Percentiles rank a stretch among this genome's conserved stretches.
phyloP scores from a whole-genome alignment of 2,797 vertebrate genomes.

The Micropoecilia bifurca region DNA sequence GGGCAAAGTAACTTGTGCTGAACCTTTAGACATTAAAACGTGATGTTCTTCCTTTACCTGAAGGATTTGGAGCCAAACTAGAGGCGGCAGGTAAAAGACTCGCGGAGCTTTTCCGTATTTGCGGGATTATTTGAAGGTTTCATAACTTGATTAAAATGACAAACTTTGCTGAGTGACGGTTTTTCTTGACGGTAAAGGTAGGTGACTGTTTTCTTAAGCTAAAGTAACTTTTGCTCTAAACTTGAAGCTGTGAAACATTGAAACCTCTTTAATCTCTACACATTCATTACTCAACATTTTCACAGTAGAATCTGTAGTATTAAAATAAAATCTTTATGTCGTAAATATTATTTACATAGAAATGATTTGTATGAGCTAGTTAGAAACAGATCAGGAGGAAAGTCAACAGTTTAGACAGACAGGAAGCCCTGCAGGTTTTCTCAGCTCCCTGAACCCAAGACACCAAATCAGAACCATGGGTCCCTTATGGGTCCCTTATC shows the following conservation, averaged over 20 bases:
- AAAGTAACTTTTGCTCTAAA: slow-evolving; percentile 2
- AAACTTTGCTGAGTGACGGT: slow-evolving; percentile 19
- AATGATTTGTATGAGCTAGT: not conserved
- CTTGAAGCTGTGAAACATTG: not conserved
- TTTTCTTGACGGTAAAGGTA: slow-evolving; percentile 56
- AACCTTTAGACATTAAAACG: not conserved
- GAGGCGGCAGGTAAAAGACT: not conserved
- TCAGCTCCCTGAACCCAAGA: not conserved
- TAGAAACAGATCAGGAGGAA: not conserved
- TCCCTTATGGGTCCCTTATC: too few relatives aligned
- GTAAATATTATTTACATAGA: not conserved
- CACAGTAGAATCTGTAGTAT: not conserved
- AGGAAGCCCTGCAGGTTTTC: not conserved
- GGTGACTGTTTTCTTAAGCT: slow-evolving; percentile 56
- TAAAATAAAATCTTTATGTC: not conserved
- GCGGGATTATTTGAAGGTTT: slow-evolving; percentile 8
- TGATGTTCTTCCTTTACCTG: not conserved
- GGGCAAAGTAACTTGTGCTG: not conserved
- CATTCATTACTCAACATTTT: not conserved
- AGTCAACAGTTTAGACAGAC: not conserved
- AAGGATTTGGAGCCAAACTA: not conserved
- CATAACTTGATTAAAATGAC: slow-evolving; percentile 18
- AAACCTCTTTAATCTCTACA: not conserved
- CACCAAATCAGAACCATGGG: not conserved
- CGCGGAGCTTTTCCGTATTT: not conserved